These are phyloP conservation scores for Phthorimaea operculella DNA, from an alignment of 1,140 invertebrate species.

Conservation along the genomic window DNA sequence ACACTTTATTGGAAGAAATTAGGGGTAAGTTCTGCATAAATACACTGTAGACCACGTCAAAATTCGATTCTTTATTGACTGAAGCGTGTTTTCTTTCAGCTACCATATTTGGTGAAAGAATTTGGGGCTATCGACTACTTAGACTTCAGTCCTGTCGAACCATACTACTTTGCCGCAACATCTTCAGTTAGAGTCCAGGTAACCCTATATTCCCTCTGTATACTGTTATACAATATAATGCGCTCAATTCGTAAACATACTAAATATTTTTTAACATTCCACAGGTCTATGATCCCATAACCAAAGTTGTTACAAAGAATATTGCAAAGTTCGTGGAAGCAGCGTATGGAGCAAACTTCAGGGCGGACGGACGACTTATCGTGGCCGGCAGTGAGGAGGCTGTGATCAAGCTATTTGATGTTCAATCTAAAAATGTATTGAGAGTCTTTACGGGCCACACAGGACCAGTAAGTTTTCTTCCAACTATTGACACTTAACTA, in stretches of 20 bases:
- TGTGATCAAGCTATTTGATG: constrained; percentile 90
- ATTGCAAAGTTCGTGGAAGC: constrained; percentile 87
- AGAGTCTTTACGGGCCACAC: constrained; percentile 71
- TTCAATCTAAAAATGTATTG: constrained; percentile 80
- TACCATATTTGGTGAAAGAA: constrained; percentile 90
- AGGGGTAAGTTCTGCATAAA: constrained; percentile 70
- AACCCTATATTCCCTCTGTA: constrained; percentile 8
- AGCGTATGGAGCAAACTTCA: constrained; percentile 88
- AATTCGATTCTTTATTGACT: background rate
- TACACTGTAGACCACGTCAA: background rate
- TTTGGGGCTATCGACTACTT: constrained; percentile 92
- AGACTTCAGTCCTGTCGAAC: constrained; percentile 88
- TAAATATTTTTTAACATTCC: constrained; percentile 14
- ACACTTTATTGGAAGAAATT: constrained; percentile 88
- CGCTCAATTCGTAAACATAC: background rate
- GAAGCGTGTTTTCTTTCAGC: constrained; percentile 68
- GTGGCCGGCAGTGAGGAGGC: constrained; percentile 90
- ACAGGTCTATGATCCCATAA: constrained; percentile 87
- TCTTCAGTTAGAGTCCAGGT: constrained; percentile 89
- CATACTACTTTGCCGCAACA: constrained; percentile 90
- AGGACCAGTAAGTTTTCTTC: constrained; percentile 53
- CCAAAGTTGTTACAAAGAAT: constrained; percentile 85
- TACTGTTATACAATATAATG: background rate
- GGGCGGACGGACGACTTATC: constrained; percentile 86
- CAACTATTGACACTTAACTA: too few relatives aligned